These are phyloP conservation scores for Vanessa cardui DNA, from an alignment of 2,888 invertebrate genomes.

Conservation along the genomic window DNA sequence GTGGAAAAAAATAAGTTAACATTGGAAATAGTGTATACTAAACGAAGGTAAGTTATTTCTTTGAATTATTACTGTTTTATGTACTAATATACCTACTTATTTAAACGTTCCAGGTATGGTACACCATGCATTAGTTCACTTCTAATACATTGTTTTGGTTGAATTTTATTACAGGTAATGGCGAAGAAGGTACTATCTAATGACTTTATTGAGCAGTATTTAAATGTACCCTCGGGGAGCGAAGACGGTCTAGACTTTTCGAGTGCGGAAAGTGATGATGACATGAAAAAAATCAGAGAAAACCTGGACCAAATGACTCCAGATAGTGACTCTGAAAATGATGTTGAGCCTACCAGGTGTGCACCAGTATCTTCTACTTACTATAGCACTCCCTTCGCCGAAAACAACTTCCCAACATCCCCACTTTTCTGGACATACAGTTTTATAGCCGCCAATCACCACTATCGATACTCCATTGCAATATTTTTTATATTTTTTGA, in stretches of 20 bases:
- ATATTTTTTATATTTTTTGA: no score
- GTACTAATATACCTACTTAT: background rate
- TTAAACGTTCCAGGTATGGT: background rate
- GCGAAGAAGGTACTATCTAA: background rate
- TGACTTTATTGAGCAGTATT: background rate
- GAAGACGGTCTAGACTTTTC: slow-evolving; percentile 6
- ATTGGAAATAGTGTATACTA: no score
- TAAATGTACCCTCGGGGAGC: background rate
- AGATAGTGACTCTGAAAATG: background rate
- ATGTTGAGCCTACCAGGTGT: background rate
- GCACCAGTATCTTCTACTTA: no score
- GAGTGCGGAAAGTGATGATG: background rate
- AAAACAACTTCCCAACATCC: no score
- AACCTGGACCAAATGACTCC: background rate
- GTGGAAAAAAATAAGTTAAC: no score
- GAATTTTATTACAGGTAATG: background rate
- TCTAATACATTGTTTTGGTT: background rate
- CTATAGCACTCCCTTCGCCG: background rate
- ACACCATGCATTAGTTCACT: background rate
- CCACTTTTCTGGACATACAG: no score
- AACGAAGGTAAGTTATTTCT: no score
- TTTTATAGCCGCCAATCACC: no score
- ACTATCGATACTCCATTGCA: no score
- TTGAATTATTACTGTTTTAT: no score
- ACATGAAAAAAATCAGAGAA: background rate